Percentiles rank a stretch among this genome's conserved stretches.
These are phyloP conservation scores for zebrafish (Danio rerio) DNA, from an alignment of 2,113 vertebrate genomes.

Conservation along the genomic window DNA sequence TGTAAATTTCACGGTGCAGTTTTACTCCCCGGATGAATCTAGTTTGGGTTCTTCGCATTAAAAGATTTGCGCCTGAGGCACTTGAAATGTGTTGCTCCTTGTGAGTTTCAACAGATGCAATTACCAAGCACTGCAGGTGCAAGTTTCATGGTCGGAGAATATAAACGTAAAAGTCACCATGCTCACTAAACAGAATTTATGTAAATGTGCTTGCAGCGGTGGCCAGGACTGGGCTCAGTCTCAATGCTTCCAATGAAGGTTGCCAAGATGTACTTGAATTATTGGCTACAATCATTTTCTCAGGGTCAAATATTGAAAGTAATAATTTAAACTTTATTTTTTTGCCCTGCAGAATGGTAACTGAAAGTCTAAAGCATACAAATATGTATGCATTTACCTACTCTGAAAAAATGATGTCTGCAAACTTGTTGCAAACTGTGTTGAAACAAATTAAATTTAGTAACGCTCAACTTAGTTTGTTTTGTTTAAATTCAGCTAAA, in stretches of 20 bases:
- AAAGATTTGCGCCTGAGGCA: not conserved
- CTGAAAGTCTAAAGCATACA: not conserved
- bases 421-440: too few relatives aligned
- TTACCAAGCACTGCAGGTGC: conserved; percentile 10
- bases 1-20: conserved; percentile 10
- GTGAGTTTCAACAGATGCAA: conserved; percentile 6
- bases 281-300: too few relatives aligned
- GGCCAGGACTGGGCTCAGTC: not conserved
- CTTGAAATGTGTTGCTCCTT: conserved; percentile 1
- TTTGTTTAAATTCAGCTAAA: too few relatives aligned
- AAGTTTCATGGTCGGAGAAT: not conserved
- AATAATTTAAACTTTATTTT: not conserved
- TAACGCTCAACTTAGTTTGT: too few relatives aligned
- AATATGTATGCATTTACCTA: not conserved
- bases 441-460: too few relatives aligned
- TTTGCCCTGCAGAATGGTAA: not conserved
- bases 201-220: not conserved
- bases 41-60: not conserved
- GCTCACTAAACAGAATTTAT: conserved; percentile 2
- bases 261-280: too few relatives aligned
- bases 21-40: not conserved
- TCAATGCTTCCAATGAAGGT: too few relatives aligned
- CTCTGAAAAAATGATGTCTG: too few relatives aligned
- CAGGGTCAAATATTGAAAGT: too few relatives aligned
- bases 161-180: conserved; percentile 13